A percentile compares a stretch with the other conserved stretches of the same genome.
These are phyloP conservation scores for Isurus oxyrinchus DNA, from an alignment of 2,113 vertebrate genomes.

Conservation along the genomic window DNA sequence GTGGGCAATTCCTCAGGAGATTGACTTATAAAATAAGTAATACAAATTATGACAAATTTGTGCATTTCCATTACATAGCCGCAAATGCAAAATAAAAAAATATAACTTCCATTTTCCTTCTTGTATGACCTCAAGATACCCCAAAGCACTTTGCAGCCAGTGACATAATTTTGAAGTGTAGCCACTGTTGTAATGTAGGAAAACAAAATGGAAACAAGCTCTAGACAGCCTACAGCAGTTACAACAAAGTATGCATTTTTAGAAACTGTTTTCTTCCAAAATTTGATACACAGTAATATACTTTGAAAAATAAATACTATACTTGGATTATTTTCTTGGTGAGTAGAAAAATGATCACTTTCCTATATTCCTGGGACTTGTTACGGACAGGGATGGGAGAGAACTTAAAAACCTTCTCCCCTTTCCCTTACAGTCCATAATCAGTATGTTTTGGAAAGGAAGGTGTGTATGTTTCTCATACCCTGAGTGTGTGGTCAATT, in stretches of 20 bases:
- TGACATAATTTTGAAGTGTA: background rate
- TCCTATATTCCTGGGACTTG: background rate
- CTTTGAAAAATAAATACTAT: background rate
- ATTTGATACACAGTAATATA: background rate
- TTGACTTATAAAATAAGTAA: background rate
- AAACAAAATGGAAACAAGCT: background rate
- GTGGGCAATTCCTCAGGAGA: background rate
- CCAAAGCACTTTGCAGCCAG: background rate
- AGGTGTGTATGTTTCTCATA: too few relatives aligned
- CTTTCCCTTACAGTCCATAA: too few relatives aligned
- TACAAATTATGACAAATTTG: background rate
- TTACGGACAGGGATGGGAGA: too few relatives aligned
- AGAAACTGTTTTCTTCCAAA: background rate
- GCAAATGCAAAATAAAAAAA: background rate
- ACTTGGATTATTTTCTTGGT: background rate
- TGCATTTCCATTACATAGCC: background rate
- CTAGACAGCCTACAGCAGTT: background rate
- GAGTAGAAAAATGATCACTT: background rate
- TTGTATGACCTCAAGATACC: background rate
- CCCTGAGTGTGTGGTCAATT: too few relatives aligned
- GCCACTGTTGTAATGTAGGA: background rate
- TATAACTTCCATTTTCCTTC: background rate
- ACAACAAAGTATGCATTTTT: background rate
- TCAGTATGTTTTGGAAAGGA: too few relatives aligned
- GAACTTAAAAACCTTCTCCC: too few relatives aligned